Conservation (phyloP, 1,140 invertebrate genomes). For the Zeugodacus cucurbitae region DNA sequence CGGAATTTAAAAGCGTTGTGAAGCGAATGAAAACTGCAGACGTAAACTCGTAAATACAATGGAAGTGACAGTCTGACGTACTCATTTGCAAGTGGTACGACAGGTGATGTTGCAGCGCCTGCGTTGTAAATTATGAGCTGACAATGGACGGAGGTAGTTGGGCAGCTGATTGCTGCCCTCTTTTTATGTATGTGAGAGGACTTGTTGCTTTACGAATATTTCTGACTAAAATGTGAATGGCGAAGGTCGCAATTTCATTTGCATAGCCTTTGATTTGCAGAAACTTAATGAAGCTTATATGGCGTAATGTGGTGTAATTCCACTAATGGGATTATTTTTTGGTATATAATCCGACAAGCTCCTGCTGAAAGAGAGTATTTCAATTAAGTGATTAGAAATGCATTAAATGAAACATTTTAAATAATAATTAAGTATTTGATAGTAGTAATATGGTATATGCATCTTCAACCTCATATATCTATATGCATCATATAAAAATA, state of each 20-base stretch:
- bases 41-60: conserved; percentile 6
- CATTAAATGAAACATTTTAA: too few species aligned
- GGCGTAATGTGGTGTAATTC: not conserved
- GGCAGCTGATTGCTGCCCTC: not conserved
- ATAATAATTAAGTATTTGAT: too few species aligned
- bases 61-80: not conserved
- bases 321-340: not conserved
- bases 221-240: not conserved
- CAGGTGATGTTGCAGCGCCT: not conserved
- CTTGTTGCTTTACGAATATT: not conserved
- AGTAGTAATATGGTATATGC: too few species aligned
- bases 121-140: not conserved
- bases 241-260: not conserved
- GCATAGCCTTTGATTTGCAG: not conserved
- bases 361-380: too few species aligned
- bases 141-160: not conserved
- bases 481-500: too few species aligned
- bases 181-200: not conserved
- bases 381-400: too few species aligned
- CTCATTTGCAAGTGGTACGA: not conserved
- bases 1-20: not conserved
- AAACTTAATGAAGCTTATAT: not conserved
- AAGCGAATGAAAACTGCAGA: not conserved
- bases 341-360: too few species aligned
- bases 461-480: too few species aligned